Base-by-base conservation (phyloP, 64 coral and sea anemone genomes). In the Exaiptasia diaphana region DNA sequence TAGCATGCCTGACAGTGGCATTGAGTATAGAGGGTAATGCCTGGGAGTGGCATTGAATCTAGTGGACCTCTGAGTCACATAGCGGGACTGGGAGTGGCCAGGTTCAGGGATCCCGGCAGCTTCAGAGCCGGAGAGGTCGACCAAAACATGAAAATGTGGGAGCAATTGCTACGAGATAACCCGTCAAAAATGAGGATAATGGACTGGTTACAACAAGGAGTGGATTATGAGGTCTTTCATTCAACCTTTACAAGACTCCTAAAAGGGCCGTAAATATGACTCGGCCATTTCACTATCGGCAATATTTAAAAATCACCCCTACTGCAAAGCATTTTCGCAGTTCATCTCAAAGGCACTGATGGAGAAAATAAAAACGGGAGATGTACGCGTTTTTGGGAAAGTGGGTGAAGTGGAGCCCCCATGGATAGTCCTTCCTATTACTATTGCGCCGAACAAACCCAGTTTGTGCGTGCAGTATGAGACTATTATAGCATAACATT, bases 221-320 rank as follows among this genome's bases (percentile, higher is more conserved):
- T 83, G 10, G 49, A 71, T 57, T 5, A 71, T n/a, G 59, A 41
- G 18, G 17, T 35, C 41, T 26, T 83, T 55, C n/a, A 40, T 70
- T 2, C 33, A 18, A 49, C 63, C 61, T 1, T 70, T 82, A 53
- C 49, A 29, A n/a, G 79, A 63, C 5, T 12, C 29, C 2, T 82
- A 28, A 37, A 34, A 58, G 64, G 79, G 79, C 14, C 4, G 4
- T 2, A 82, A 56, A n/a, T 82, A 70, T 52, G 44, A 55, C 5
- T 50, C 18, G 24, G 2, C 22, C 0, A 3, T 4, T 33, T 60
- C 78, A 8, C 78, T 60, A 11, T 4, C 5, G 3, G 50, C 14
- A 20, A 1, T n/a, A 5, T 68, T 82, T 34, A 55, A 70, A 23
- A 82, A 54, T 31, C 79, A 82, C 34, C 1, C 43, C 4, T 70